Evolutionary conservation across 2,797 vertebrate species (phyloP).

Genomic region (Lophotriccus pileatus): DNA sequence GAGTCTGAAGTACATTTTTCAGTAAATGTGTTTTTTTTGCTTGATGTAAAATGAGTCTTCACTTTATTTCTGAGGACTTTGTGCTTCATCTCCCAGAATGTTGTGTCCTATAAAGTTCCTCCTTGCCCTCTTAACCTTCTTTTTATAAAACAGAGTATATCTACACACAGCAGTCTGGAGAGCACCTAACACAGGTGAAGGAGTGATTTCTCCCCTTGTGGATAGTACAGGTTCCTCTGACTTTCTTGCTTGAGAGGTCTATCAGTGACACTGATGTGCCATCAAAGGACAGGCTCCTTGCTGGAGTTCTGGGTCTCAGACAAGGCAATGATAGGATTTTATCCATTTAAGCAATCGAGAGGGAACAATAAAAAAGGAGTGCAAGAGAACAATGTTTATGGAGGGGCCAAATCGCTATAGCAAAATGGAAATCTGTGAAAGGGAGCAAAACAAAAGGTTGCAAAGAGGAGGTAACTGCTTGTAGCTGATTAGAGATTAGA

Average conservation of each 20-base stretch:
- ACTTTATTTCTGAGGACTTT: not conserved
- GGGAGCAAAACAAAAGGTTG: not conserved
- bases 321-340: not conserved
- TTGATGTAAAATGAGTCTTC: not conserved
- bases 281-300: not conserved
- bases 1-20: not conserved
- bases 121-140: not conserved
- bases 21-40: not conserved
- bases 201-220: not conserved
- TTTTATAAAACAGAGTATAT: not conserved
- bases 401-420: not conserved
- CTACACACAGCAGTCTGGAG: not conserved
- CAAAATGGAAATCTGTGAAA: not conserved
- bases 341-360: not conserved
- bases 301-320: not conserved
- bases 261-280: not conserved
- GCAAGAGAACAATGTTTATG: not conserved
- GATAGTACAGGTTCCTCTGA: not conserved
- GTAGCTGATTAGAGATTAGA: not conserved
- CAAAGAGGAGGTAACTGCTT: not conserved
- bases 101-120: not conserved
- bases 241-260: not conserved
- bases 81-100: not conserved
- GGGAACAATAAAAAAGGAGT: not conserved
- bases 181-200: not conserved